Conservation (phyloP, 2,888 invertebrate genomes). For the Alsophila aescularia region DNA sequence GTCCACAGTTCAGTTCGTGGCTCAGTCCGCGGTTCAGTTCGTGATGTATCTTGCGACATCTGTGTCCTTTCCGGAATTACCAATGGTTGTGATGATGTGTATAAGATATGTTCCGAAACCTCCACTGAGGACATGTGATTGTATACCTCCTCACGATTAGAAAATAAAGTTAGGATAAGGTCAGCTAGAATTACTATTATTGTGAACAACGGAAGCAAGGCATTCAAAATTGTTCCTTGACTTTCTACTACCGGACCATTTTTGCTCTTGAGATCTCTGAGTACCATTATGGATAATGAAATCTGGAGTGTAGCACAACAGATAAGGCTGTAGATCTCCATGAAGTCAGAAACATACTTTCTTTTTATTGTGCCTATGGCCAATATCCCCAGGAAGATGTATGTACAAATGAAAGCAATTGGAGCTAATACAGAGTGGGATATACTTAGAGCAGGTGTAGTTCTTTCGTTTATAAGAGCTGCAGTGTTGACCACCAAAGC, state of each 20-base stretch:
- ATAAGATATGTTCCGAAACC: too few relatives aligned
- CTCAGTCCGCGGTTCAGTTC: too few relatives aligned
- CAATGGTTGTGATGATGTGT: neutral
- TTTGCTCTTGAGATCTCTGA: constrained; percentile 44
- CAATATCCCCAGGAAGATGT: constrained; percentile 56
- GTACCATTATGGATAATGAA: constrained; percentile 52
- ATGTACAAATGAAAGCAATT: constrained; percentile 58
- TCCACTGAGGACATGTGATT: neutral
- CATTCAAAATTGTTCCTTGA: constrained; percentile 54
- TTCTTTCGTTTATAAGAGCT: constrained; percentile 64
- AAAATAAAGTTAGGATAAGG: constrained; percentile 55
- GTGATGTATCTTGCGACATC: too few relatives aligned
- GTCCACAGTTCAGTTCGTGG: neutral
- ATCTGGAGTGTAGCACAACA: constrained; percentile 54
- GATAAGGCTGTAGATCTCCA: constrained; percentile 61
- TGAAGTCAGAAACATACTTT: constrained; percentile 51
- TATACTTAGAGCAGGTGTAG: constrained; percentile 53
- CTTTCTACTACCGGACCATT: constrained; percentile 27
- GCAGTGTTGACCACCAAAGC: constrained; percentile 63
- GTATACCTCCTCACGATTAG: constrained; percentile 42
- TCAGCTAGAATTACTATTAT: constrained; percentile 60
- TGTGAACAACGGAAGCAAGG: constrained; percentile 63
- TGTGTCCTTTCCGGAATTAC: too few relatives aligned
- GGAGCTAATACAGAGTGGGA: constrained; percentile 63
- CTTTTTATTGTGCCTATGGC: constrained; percentile 44